Base-by-base conservation (phyloP, 2,797 vertebrate species). In the Megaceryle alcyon region DNA sequence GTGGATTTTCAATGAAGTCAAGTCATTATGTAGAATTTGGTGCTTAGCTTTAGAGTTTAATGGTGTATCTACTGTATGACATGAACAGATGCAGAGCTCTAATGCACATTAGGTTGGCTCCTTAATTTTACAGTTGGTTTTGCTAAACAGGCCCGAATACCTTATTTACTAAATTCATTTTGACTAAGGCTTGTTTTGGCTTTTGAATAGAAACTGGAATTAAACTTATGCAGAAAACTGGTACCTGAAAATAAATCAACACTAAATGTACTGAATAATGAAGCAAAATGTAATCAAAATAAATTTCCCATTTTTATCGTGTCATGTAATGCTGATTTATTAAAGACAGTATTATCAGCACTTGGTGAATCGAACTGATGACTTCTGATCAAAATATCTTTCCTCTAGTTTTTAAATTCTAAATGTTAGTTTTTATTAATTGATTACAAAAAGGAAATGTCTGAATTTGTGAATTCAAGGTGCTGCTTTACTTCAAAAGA, bases 101-200 rank as follows among this genome's bases (percentile, higher is more conserved):
- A 26, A 43, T 12, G 6, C 0, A 2, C 3, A 2, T 44, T 80
- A 65, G 7, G 25, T 22, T 72, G 33, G 7, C 12, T 68, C 3
- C 65, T 71, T n/a, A 72, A 57, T 53, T 81, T 85, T 91, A 41
- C 33, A 29, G 9, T 28, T 41, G 12, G 5, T 46, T 83, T 66
- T 80, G 48, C 37, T 76, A 33, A 82, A 46, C 7, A 39, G 37
- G 19, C 14, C 29, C 8, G 13, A 76, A 26, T 46, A 75, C 33
- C 53, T 60, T 63, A 48, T 59, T 85, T 43, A 31, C 61, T 73
- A 33, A 18, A 35, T 65, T 35, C 3, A 20, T 66, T 83, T 75
- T 80, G 22, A 29, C 68, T 65, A 25, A 51, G 19, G 28, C 51
- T 80, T 46, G 15, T 17, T 70, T 35, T 83, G 35, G 8, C 17